Conservation (phyloP, 2,113 vertebrate species). For the Cebidichthys violaceus region DNA sequence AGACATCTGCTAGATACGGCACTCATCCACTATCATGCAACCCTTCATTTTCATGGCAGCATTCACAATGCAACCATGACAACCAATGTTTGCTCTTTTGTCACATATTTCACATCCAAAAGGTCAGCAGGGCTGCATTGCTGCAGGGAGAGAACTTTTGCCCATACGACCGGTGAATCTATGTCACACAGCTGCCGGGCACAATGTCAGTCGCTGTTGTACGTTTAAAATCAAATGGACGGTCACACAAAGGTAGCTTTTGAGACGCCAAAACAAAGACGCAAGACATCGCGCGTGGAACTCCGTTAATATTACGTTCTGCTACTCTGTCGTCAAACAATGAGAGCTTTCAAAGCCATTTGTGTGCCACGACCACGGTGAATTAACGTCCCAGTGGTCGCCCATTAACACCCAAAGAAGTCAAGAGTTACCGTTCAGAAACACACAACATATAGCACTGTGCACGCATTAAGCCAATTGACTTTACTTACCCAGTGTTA, state of each 20-base stretch:
- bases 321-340: conserved; percentile 17
- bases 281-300: conserved; percentile 27
- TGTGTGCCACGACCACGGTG: not conserved
- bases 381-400: conserved; percentile 8
- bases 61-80: not conserved
- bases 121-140: not conserved
- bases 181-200: conserved; percentile 8
- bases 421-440: not conserved
- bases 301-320: conserved; percentile 34
- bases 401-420: not conserved
- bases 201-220: conserved; percentile 47
- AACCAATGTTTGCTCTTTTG: not conserved
- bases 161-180: conserved; percentile 17
- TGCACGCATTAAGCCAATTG: not conserved
- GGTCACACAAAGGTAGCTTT: conserved; percentile 67
- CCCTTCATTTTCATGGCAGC: not conserved
- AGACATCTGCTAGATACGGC: not conserved
- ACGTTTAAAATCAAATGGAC: conserved; percentile 39
- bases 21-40: not conserved
- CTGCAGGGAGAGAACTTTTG: not conserved
- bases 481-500: conserved; percentile 3
- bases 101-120: not conserved
- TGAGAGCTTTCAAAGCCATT: conserved; percentile 26
- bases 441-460: not conserved
- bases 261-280: conserved; percentile 56